Evolutionary conservation across 1,140 invertebrate genomes (phyloP), one percentile per base, ranked within the genome.

Genomic region (Agraylea sexmaculata): DNA sequence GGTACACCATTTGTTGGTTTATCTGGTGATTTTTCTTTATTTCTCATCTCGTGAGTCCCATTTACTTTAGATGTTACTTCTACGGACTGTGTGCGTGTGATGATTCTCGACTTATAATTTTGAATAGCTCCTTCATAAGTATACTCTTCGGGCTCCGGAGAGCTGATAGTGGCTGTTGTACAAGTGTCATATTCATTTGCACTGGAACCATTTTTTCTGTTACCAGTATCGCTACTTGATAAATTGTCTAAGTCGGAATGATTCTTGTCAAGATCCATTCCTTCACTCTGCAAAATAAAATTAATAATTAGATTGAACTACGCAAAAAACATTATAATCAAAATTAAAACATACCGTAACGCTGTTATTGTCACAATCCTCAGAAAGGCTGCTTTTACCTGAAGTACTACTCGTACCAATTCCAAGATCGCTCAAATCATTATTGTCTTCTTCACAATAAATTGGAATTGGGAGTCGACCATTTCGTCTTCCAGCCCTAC

Each of bases 111-210:
- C 40, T 85, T 80, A 55, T 88, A 87, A 43, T 79, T 78, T 51
- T 85, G 80, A 45, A 87, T 87, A 42, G 84, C 84, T 46, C 82
- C 77, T 57, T 88, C 85, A 56, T 86, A 88, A 1, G 83, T 87
- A 58, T 87, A 88, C 54, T 87, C 83, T 45, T 81, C 76, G 3
- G 71, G 68, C 49, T 75, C 71, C 1, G 71, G 69, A 12, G 73
- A 75, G 51, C 70, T 75, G 36, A 69, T 66, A 2, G 72, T 75
- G 32, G 69, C 70, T 17, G 70, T 72, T 17, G 70, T 73, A 20
- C 68, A 69, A 7, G 72, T 70, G 48, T 75, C 73, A 53, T 75
- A 76, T 53, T 73, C 72, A 54, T 68, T 66, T 40, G 62, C 60
- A 47, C 63, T 68, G 28, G 65, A 68, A 39, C 59, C 62, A 18